A percentile compares a stretch with the other conserved stretches of the same genome.
These are phyloP conservation scores for Austrofundulus limnaeus DNA, from an alignment of 2,113 vertebrate species.

Conservation along the genomic window DNA sequence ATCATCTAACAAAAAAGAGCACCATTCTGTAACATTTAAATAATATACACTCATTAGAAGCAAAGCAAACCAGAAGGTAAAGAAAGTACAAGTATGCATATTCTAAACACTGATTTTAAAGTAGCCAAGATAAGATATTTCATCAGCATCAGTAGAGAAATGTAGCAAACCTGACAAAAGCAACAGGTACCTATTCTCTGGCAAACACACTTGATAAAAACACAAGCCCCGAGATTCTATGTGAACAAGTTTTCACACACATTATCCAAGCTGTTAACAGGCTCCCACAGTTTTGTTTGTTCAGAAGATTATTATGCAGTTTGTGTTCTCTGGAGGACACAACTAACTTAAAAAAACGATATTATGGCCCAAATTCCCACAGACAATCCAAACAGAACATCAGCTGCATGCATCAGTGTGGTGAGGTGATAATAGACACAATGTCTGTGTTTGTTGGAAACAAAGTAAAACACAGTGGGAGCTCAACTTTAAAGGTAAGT, in stretches of 20 bases:
- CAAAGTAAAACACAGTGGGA: too few relatives aligned
- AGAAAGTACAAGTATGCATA: too few relatives aligned
- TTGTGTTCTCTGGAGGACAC: slow-evolving; percentile 27
- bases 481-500: neutral
- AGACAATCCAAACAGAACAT: slow-evolving; percentile 5
- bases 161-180: neutral
- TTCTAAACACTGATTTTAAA: neutral
- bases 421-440: slow-evolving; percentile 4
- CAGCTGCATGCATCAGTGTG: slow-evolving; percentile 6
- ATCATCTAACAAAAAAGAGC: too few relatives aligned
- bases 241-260: slow-evolving; percentile 36
- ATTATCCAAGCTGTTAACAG: slow-evolving; percentile 38
- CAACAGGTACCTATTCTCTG: neutral
- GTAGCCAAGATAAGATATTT: neutral
- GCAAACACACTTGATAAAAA: slow-evolving; percentile 8
- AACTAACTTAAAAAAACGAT: slow-evolving; percentile 14
- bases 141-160: neutral
- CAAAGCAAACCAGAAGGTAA: too few relatives aligned
- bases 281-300: slow-evolving; percentile 9
- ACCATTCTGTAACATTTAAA: too few relatives aligned
- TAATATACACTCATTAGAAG: neutral
- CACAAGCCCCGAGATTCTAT: slow-evolving; percentile 11
- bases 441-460: neutral
- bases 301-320: slow-evolving; percentile 33
- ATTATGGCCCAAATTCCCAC: slow-evolving; percentile 9